These are phyloP conservation scores for Vipera latastei DNA, from an alignment of 2,797 vertebrate species.

Conservation along the genomic window DNA sequence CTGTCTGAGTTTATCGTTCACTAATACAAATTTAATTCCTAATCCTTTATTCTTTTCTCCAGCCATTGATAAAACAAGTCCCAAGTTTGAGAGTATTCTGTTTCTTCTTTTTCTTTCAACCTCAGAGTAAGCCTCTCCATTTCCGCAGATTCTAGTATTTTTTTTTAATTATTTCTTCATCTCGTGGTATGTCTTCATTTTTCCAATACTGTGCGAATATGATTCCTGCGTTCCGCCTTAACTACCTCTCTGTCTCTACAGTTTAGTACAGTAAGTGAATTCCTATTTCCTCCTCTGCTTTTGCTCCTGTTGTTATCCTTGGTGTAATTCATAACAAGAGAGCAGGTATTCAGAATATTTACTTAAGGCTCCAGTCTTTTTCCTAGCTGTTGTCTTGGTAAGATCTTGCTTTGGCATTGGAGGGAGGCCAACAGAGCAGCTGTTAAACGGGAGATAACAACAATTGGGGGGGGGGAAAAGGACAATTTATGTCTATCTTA, in stretches of 20 bases:
- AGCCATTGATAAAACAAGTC: too few species aligned
- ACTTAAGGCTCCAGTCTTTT: neutral
- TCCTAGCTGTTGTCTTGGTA: neutral
- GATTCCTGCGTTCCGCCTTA: neutral
- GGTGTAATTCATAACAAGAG: constrained; percentile 1
- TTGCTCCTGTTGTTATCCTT: constrained; percentile 4
- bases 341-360: constrained; percentile 23
- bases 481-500: neutral
- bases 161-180: too few species aligned
- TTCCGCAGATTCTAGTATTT: too few species aligned
- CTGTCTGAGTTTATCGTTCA: too few species aligned
- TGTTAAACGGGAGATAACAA: neutral
- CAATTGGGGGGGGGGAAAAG: neutral
- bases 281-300: neutral
- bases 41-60: too few species aligned
- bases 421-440: neutral
- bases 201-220: too few species aligned
- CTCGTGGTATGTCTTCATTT: too few species aligned
- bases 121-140: too few species aligned
- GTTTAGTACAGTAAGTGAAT: neutral
- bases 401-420: neutral
- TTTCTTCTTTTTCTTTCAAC: too few species aligned
- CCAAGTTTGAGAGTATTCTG: too few species aligned
- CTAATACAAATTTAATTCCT: too few species aligned
- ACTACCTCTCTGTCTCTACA: neutral